A percentile compares a stretch with the other conserved stretches of the same genome.
These are phyloP conservation scores for Crambe crambe DNA, from an alignment of 37 sponge, comb jelly and placozoan genomes.

Conservation along the genomic window DNA sequence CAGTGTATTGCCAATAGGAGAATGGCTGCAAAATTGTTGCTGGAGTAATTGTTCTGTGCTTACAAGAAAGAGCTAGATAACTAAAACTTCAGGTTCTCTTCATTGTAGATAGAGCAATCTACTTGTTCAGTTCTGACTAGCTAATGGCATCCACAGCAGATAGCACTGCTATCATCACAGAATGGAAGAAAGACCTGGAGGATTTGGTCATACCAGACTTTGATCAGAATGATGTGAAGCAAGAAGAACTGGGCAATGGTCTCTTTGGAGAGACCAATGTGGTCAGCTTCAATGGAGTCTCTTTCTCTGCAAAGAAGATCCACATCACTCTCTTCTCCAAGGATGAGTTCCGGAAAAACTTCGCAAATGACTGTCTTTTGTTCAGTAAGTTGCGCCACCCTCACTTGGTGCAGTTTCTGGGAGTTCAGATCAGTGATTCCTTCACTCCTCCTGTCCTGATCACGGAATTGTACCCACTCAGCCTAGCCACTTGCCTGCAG, in stretches of 20 bases:
- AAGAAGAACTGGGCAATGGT: constrained; percentile 22
- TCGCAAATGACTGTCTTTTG: constrained; percentile 9
- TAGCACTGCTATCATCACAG: not conserved
- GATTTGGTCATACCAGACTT: not conserved
- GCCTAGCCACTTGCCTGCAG: constrained; percentile 20
- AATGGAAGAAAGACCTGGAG: constrained; percentile 12
- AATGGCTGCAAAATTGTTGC: too few relatives aligned
- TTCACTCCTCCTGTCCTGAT: constrained; percentile 25
- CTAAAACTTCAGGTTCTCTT: too few relatives aligned
- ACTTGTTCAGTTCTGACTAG: too few relatives aligned
- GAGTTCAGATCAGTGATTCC: constrained; percentile 12
- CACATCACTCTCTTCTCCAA: constrained; percentile 2
- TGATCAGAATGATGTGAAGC: not conserved
- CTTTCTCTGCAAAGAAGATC: constrained; percentile 38
- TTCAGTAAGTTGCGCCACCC: constrained; percentile 35
- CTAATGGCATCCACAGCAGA: constrained; percentile 32
- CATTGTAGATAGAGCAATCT: too few relatives aligned
- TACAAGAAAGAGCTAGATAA: too few relatives aligned
- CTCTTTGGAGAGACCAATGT: not conserved
- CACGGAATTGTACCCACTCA: constrained; percentile 27
- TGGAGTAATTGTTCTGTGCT: too few relatives aligned
- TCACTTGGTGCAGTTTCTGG: constrained; percentile 36
- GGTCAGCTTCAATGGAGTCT: constrained; percentile 12
- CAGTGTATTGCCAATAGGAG: too few relatives aligned
- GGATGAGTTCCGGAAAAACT: constrained; percentile 23